These are phyloP conservation scores for Drosophila pruinosa DNA, from an alignment of 1,140 invertebrate genomes.

Conservation along the genomic window DNA sequence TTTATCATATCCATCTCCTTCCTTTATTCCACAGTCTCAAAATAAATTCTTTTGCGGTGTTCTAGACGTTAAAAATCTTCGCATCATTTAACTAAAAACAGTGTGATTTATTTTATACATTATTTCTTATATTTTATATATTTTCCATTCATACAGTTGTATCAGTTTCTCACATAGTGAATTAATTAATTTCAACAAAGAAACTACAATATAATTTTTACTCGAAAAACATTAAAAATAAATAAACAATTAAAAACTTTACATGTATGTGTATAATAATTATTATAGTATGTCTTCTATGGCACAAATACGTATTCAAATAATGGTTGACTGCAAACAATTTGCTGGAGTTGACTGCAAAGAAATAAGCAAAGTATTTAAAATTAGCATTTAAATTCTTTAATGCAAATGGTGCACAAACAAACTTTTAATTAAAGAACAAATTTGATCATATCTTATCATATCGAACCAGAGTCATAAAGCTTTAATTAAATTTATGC, in stretches of 20 bases:
- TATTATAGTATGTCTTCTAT: constrained; percentile 36
- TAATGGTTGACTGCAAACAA: constrained; percentile 15
- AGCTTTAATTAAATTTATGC: constrained; percentile 27
- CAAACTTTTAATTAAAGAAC: neutral
- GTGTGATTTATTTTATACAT: too few relatives aligned
- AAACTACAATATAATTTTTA: neutral
- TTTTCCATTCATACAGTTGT: neutral
- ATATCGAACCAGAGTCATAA: constrained; percentile 13
- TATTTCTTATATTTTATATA: too few relatives aligned
- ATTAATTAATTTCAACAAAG: neutral
- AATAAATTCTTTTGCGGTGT: too few relatives aligned
- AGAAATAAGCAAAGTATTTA: neutral
- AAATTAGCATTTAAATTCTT: neutral
- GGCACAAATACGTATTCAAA: constrained; percentile 55
- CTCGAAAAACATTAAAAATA: too few relatives aligned
- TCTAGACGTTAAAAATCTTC: too few relatives aligned
- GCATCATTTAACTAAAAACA: too few relatives aligned
- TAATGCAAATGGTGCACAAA: constrained; percentile 2
- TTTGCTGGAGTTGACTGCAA: neutral
- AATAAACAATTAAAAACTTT: neutral
- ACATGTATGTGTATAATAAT: neutral
- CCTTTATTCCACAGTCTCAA: too few relatives aligned
- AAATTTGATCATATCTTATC: neutral
- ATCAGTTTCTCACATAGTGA: neutral
- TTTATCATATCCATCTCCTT: too few relatives aligned